Conservation (phyloP, 2,888 invertebrate species). For the Cacoxenus indagator region DNA sequence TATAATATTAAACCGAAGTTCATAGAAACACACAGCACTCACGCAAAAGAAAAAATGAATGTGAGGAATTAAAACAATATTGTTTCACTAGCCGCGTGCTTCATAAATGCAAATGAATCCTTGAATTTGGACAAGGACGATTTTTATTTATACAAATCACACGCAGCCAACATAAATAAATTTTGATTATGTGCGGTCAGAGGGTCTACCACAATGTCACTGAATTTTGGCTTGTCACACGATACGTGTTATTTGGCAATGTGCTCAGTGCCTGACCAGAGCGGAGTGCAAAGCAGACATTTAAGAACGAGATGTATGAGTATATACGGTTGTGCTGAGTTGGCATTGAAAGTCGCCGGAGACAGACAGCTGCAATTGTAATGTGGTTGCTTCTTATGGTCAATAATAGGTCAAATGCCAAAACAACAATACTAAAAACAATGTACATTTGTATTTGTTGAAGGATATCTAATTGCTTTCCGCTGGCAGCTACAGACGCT, state of each 20-base stretch:
- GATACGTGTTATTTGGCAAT: not conserved
- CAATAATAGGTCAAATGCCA: slow-evolving; percentile 1
- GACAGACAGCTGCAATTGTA: not conserved
- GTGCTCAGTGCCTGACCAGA: slow-evolving; percentile 2
- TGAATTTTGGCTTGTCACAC: not conserved
- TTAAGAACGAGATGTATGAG: not conserved
- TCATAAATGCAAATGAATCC: slow-evolving; percentile 14
- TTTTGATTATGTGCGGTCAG: not conserved
- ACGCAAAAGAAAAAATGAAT: not conserved
- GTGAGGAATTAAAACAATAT: slow-evolving; percentile 3
- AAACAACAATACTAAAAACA: not conserved
- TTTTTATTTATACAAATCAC: slow-evolving; percentile 14
- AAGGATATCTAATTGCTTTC: not conserved
- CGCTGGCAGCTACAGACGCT: not conserved
- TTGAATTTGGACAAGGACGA: slow-evolving; percentile 1
- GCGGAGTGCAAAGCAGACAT: not conserved
- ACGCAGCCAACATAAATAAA: slow-evolving; percentile 4
- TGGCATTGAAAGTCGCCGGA: slow-evolving; percentile 1
- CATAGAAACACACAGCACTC: not conserved
- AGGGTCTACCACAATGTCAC: not conserved
- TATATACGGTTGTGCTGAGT: not conserved
- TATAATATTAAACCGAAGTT: slow-evolving; percentile 4
- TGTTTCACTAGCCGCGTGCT: not conserved
- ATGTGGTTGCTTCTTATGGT: not conserved
- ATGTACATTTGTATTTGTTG: not conserved